Evolutionary conservation across 2,888 invertebrate species (phyloP), one percentile per base, ranked within the genome.

Genomic region (Shargacucullia verbasci): DNA sequence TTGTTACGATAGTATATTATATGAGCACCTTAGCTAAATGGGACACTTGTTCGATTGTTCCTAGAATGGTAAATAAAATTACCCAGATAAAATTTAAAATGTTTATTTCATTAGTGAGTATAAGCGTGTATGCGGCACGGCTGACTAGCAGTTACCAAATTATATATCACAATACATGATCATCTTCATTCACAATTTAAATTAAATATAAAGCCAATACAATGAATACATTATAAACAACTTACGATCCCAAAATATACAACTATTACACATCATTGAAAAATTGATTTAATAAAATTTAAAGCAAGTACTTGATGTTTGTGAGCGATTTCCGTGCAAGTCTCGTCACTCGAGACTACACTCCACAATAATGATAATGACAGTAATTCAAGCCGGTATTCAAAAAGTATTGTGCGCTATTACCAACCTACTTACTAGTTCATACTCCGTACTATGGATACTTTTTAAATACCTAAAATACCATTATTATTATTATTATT

Each of bases 51-150:
- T n/a, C n/a, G n/a, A 6, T 2, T 20, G 4, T 20, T 3, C 20
- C 2, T 20, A 20, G 2, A 20, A 3, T 20, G 20, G 20, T 20
- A 13, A 58, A 45, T 10, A 40, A 58, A 49, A 76, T 79, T 82
- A 78, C 60, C 69, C 55, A 38, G 46, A 43, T 74, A 86, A 75
- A 84, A 85, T 88, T 85, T 83, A 83, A 85, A 84, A 81, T 84
- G 79, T 86, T 88, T 91, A 83, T 85, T 90, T 92, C 86, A 91
- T 90, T 92, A 87, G 89, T 92, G 92, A 92, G 91, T 93, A 90
- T 88, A 93, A 92, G 93, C 93, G 92, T 91, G 92, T 88, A 86
- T 81, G 92, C 92, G 91, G 92, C 92, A 89, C 92, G 85, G 89
- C 90, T 93, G 93, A 93, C 93, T 93, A 93, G 93, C 92, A 86